Evolutionary conservation across 2,888 invertebrate genomes (phyloP).

Genomic region (Pharmacophagus antenor): DNA sequence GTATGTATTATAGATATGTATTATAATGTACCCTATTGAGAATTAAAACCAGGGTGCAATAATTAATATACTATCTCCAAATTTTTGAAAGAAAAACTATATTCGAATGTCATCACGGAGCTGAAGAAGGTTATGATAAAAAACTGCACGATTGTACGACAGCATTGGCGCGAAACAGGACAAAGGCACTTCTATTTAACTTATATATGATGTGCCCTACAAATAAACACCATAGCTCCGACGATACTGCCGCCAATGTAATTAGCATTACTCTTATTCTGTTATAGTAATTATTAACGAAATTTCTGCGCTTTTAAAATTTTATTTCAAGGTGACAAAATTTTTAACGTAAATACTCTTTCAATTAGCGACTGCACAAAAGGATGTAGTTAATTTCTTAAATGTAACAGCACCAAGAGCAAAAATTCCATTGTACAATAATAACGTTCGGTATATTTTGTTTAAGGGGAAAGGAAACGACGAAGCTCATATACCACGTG

Average conservation of each 20-base stretch:
- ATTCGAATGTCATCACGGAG: constrained; percentile 31
- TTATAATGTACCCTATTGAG: background rate
- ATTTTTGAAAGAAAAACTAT: background rate
- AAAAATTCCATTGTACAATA: constrained; percentile 38
- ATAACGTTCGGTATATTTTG: constrained; percentile 44
- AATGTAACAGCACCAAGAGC: constrained; percentile 47
- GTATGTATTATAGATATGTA: too few species aligned
- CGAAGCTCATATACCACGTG: constrained; percentile 44
- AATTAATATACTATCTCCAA: too few species aligned
- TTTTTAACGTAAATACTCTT: constrained; percentile 14
- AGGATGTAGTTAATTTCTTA: constrained; percentile 43
- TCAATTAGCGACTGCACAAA: constrained; percentile 44
- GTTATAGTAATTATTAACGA: background rate
- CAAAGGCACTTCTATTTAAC: constrained; percentile 81
- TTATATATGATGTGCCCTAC: constrained; percentile 59
- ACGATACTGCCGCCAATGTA: constrained; percentile 35
- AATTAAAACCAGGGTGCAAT: background rate
- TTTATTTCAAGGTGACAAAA: constrained; percentile 20
- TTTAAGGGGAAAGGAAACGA: constrained; percentile 45
- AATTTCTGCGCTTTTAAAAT: background rate
- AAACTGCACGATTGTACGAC: constrained; percentile 32
- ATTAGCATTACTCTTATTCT: constrained; percentile 26
- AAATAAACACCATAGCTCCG: constrained; percentile 29
- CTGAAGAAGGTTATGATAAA: constrained; percentile 31
- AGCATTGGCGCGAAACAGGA: constrained; percentile 40